Evolutionary conservation across 2,797 vertebrate species (phyloP).

Genomic region (Anabacerthia variegaticeps): DNA sequence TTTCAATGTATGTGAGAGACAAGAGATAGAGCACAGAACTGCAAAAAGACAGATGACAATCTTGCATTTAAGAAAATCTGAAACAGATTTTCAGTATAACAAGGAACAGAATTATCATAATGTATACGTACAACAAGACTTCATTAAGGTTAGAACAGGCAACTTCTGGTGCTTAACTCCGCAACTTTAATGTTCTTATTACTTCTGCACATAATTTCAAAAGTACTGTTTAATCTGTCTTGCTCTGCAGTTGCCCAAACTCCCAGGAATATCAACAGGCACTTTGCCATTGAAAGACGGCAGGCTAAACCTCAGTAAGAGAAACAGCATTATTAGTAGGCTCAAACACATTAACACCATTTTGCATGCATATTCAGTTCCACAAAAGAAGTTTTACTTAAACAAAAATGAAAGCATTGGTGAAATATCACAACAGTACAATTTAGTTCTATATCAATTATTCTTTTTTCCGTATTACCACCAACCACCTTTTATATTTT

Average conservation of each 20-base stretch:
- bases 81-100: constrained; percentile 69
- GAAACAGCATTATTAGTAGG: neutral
- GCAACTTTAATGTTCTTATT: constrained; percentile 57
- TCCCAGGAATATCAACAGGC: constrained; percentile 33
- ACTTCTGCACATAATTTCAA: constrained; percentile 30
- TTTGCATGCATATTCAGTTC: neutral
- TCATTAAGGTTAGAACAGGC: constrained; percentile 58
- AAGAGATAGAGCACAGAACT: constrained; percentile 56
- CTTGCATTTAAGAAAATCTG: constrained; percentile 55
- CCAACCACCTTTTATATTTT: neutral
- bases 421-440: neutral
- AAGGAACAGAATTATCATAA: constrained; percentile 67
- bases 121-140: constrained; percentile 63
- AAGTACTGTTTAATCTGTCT: constrained; percentile 11
- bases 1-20: constrained; percentile 61
- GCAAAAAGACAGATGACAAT: constrained; percentile 69
- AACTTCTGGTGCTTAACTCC: constrained; percentile 51
- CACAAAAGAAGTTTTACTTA: neutral
- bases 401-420: neutral
- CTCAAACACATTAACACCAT: neutral
- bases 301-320: neutral
- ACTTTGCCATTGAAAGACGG: constrained; percentile 5
- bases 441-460: neutral
- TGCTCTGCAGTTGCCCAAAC: constrained; percentile 4
- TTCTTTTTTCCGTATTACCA: neutral